These are phyloP conservation scores for Drosophila testacea DNA, from an alignment of 2,888 invertebrate genomes.

Conservation along the genomic window DNA sequence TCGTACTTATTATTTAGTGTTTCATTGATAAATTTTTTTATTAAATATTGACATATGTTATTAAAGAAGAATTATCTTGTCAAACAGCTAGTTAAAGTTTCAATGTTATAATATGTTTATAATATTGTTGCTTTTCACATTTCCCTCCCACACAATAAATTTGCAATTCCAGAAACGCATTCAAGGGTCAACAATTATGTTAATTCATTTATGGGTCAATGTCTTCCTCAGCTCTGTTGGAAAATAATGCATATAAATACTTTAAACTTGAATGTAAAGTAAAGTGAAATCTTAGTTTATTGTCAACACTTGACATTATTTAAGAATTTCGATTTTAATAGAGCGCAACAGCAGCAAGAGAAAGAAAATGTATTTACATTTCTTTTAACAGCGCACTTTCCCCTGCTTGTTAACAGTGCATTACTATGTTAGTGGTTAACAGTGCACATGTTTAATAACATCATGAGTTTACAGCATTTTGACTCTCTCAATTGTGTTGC, in stretches of 20 bases:
- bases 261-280: neutral
- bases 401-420: conserved; percentile 36
- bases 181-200: conserved; percentile 69
- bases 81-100: neutral
- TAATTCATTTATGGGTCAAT: conserved; percentile 72
- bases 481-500: conserved; percentile 15
- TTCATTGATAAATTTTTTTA: too few relatives aligned
- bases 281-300: conserved; percentile 35
- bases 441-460: conserved; percentile 28
- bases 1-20: too few relatives aligned
- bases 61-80: neutral
- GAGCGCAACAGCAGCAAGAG: conserved; percentile 31
- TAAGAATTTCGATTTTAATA: conserved; percentile 38
- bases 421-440: neutral
- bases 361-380: conserved; percentile 17
- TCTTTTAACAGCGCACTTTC: conserved; percentile 36
- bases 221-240: conserved; percentile 40
- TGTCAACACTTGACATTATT: conserved; percentile 49
- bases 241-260: conserved; percentile 22
- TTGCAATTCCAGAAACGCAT: conserved; percentile 9
- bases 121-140: conserved; percentile 15
- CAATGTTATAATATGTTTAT: neutral
- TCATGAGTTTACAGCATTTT: neutral
- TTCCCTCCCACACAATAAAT: conserved; percentile 43
- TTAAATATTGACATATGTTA: too few relatives aligned